These are phyloP conservation scores for Oxygymnocypris stewartii DNA, from an alignment of 2,113 vertebrate species.

Conservation along the genomic window DNA sequence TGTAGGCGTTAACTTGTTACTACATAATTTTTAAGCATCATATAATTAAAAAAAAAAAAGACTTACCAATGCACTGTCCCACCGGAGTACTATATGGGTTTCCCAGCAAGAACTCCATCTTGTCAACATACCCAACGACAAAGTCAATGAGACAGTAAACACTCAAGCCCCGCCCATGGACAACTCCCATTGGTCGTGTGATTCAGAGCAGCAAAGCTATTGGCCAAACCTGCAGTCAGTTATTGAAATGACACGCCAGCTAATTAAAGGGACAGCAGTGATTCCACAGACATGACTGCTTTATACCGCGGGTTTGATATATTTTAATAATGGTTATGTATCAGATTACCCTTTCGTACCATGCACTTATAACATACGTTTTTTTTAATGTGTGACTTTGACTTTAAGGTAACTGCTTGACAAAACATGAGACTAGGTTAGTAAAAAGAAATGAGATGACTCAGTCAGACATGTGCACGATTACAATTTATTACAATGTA, in stretches of 20 bases:
- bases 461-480: not conserved
- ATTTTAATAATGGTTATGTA: not conserved
- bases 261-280: constrained; percentile 64
- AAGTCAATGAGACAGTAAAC: constrained; percentile 67
- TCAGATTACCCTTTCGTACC: not conserved
- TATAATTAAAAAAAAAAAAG: not conserved
- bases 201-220: constrained; percentile 46
- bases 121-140: constrained; percentile 80
- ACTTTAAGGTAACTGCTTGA: not conserved
- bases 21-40: not conserved
- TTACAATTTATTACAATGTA: not conserved
- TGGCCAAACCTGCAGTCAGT: constrained; percentile 47
- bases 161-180: constrained; percentile 55
- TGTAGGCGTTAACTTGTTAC: not conserved
- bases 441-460: not conserved
- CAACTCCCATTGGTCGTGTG: constrained; percentile 57
- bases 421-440: not conserved
- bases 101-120: constrained; percentile 99
- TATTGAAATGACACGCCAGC: constrained; percentile 13
- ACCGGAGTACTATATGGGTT: constrained; percentile 96
- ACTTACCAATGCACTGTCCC: constrained; percentile 93
- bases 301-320: not conserved
- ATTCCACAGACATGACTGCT: not conserved
- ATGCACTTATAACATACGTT: not conserved
- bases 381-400: not conserved